These are phyloP conservation scores for Phoeniculus purpureus DNA, from an alignment of 2,797 vertebrate species.

Conservation along the genomic window DNA sequence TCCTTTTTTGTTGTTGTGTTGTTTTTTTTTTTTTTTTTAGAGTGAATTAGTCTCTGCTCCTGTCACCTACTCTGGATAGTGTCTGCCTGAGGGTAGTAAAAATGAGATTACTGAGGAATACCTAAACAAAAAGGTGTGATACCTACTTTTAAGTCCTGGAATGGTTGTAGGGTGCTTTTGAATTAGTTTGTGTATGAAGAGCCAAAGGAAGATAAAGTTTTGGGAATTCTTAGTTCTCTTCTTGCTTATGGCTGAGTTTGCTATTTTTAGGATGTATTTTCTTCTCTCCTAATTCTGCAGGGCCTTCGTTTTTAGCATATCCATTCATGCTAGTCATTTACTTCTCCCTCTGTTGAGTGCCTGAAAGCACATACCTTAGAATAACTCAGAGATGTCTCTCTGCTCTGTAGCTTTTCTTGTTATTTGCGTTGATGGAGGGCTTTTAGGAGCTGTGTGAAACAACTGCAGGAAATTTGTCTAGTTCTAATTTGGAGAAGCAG, in stretches of 20 bases:
- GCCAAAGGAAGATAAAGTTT: neutral
- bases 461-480: neutral
- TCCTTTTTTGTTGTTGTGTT: rapidly evolving
- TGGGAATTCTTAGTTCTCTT: neutral
- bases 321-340: neutral
- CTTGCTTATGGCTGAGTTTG: neutral
- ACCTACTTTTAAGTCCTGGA: neutral
- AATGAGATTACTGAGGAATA: neutral
- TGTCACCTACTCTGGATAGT: neutral
- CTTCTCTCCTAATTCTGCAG: neutral
- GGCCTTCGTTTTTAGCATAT: neutral
- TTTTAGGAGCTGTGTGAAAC: neutral
- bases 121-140: neutral
- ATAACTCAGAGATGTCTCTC: neutral
- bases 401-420: neutral
- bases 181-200: neutral
- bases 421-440: neutral
- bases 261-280: neutral
- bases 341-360: neutral
- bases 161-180: neutral
- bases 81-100: neutral
- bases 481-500: neutral
- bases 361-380: neutral
- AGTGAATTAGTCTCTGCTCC: neutral
- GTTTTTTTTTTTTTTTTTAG: no score